These are phyloP conservation scores for Clivina fossor DNA, from an alignment of 2,888 invertebrate species.

Conservation along the genomic window DNA sequence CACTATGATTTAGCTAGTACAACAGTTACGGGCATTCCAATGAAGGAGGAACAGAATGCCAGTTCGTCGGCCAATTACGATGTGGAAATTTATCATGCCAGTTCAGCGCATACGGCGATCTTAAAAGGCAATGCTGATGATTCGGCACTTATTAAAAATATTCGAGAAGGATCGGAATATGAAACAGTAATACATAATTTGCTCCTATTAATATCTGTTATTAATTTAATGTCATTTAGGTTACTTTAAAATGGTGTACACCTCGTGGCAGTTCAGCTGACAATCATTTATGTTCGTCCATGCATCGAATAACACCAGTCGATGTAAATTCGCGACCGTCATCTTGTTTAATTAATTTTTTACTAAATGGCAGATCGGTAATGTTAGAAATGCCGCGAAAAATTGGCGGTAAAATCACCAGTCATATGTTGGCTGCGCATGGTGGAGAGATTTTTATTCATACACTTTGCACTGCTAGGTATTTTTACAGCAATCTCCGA, in stretches of 20 bases:
- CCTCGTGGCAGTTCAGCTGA: constrained; percentile 86
- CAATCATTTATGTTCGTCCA: constrained; percentile 79
- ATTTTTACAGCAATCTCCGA: constrained; percentile 30
- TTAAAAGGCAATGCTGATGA: constrained; percentile 67
- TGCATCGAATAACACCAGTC: constrained; percentile 91
- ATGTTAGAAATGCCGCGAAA: constrained; percentile 88
- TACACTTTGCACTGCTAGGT: constrained; percentile 75
- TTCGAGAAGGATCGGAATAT: constrained; percentile 74
- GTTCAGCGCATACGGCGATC: constrained; percentile 81
- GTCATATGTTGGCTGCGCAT: constrained; percentile 90
- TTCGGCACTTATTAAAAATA: constrained; percentile 63
- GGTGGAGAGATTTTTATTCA: constrained; percentile 97
- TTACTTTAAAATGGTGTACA: constrained; percentile 96
- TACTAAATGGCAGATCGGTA: constrained; percentile 91
- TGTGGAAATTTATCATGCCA: constrained; percentile 93
- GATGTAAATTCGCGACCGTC: constrained; percentile 97
- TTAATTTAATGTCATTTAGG: constrained; percentile 49
- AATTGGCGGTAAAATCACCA: constrained; percentile 82
- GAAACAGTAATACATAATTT: constrained; percentile 61
- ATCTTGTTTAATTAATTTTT: constrained; percentile 94
- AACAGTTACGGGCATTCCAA: constrained; percentile 97
- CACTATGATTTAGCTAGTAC: constrained; percentile 94
- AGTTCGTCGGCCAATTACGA: constrained; percentile 98
- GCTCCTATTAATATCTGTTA: background rate
- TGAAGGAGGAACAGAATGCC: constrained; percentile 99